Conservation (phyloP, 2,797 vertebrate species). For the Heliangelus exortis region DNA sequence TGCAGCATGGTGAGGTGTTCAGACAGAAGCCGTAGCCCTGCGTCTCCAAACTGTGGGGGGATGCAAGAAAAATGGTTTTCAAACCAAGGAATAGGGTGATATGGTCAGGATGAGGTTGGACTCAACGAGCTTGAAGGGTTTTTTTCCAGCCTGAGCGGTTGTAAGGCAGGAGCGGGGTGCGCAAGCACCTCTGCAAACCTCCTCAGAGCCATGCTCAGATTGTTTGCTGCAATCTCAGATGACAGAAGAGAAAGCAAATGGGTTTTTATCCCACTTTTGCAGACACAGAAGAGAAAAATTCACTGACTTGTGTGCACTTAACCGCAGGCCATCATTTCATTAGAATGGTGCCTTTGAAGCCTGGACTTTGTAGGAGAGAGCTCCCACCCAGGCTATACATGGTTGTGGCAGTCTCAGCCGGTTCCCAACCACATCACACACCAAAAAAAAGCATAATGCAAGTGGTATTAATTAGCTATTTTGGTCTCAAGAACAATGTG, state of each 20-base stretch:
- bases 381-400: not conserved
- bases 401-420: conserved; percentile 25
- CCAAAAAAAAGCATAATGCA: not conserved
- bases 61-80: not conserved
- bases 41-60: conserved; percentile 90
- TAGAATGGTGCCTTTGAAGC: not conserved
- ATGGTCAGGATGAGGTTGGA: too few relatives aligned
- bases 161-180: too few relatives aligned
- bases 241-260: not conserved
- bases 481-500: conserved; percentile 60
- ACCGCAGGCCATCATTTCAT: conserved; percentile 9
- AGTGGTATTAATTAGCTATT: conserved; percentile 66
- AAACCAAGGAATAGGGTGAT: not conserved
- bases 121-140: too few relatives aligned
- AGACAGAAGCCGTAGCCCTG: conserved; percentile 93
- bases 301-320: not conserved
- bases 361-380: not conserved
- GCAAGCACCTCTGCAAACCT: not conserved
- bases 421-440: conserved; percentile 49
- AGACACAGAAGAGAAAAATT: not conserved
- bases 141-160: too few relatives aligned
- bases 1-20: conserved; percentile 98
- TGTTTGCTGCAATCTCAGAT: rapidly evolving
- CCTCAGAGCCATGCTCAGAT: not conserved
- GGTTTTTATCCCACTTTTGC: not conserved